These are phyloP conservation scores for Yponomeuta evonymella DNA, from an alignment of 2,888 invertebrate genomes.

Conservation along the genomic window DNA sequence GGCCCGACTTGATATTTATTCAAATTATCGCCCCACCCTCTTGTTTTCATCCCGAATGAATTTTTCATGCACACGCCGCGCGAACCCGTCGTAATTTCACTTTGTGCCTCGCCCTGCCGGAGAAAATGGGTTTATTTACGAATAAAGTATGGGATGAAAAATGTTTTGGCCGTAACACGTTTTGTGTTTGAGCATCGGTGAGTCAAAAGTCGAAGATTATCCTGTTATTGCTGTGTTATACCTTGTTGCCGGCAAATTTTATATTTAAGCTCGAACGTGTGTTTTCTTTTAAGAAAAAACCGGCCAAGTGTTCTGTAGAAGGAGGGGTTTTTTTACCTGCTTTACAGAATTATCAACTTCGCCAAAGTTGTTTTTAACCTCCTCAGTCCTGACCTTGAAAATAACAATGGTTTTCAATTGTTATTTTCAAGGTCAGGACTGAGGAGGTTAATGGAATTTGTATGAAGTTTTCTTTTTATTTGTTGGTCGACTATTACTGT, in stretches of 20 bases:
- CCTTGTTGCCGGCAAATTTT: slow-evolving; percentile 25
- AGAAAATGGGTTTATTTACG: slow-evolving; percentile 60
- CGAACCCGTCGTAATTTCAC: slow-evolving; percentile 68
- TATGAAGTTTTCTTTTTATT: too few species aligned
- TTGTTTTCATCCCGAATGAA: slow-evolving; percentile 68
- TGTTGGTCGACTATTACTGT: too few species aligned
- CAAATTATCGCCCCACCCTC: slow-evolving; percentile 72
- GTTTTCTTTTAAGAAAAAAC: slow-evolving; percentile 31
- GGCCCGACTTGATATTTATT: slow-evolving; percentile 65
- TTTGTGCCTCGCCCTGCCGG: slow-evolving; percentile 61
- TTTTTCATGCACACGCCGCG: slow-evolving; percentile 69
- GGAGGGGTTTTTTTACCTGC: too few species aligned
- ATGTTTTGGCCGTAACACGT: slow-evolving; percentile 34
- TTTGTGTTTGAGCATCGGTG: slow-evolving; percentile 38
- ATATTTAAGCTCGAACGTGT: slow-evolving; percentile 47
- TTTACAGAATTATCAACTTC: too few species aligned
- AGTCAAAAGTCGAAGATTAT: slow-evolving; percentile 39
- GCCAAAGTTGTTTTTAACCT: too few species aligned
- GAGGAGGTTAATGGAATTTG: too few species aligned
- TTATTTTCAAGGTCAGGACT: too few species aligned
- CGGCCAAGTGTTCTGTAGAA: too few species aligned
- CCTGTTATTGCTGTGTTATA: slow-evolving; percentile 20
- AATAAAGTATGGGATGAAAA: neutral
- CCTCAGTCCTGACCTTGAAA: too few species aligned
- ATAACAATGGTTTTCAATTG: too few species aligned